Base-by-base conservation (phyloP, 2,797 vertebrate genomes). In the Acanthurus leucopareius region DNA sequence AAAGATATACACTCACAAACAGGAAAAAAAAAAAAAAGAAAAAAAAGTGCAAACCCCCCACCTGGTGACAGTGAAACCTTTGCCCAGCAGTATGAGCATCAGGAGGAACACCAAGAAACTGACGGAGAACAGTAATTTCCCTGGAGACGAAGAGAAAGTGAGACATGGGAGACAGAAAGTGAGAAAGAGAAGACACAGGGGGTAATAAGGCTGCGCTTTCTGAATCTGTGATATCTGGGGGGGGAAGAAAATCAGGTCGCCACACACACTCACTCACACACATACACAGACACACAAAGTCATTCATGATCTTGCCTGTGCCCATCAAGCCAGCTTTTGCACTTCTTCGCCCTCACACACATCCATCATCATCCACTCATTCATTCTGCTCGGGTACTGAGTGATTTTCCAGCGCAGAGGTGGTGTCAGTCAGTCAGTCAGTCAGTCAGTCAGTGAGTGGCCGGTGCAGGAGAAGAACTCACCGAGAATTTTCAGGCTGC, bases 31-130 rank as follows among this genome's bases (percentile, higher is more conserved):
- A 25, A 25, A 38, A 63, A 13, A 49, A 61, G 11, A 59, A 45
- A n/a, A 56, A 72, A 70, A 69, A 48, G 32, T 15, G 19, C 38
- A 70, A 59, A 67, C 73, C 73, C 88, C 88, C 72, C 75, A 94
- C 93, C 97, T 97, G 89, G 97, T 98, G 91, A 98, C 97, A 11
- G 97, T 98, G 93, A 98, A 98, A 84, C 97, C 97, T 94, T 98
- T 98, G 62, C 97, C 96, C 92, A 97, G 90, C 69, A 97, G 92
- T 77, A 98, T 97, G 79, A 98, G 95, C 96, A 97, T 96, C 84
- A 98, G 95, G 56, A 98, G 94, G 92, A 98, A 98, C 90, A 97
- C 94, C 92, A 98, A 92, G 93, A 97, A 98, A 90, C 96, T 98
- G 92, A 97, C 93, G 28, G 97, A 98, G 95, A 98, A 98, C 77